Evolutionary conservation across 2,113 vertebrate species (phyloP).

Genomic region (Rallus limicola): DNA sequence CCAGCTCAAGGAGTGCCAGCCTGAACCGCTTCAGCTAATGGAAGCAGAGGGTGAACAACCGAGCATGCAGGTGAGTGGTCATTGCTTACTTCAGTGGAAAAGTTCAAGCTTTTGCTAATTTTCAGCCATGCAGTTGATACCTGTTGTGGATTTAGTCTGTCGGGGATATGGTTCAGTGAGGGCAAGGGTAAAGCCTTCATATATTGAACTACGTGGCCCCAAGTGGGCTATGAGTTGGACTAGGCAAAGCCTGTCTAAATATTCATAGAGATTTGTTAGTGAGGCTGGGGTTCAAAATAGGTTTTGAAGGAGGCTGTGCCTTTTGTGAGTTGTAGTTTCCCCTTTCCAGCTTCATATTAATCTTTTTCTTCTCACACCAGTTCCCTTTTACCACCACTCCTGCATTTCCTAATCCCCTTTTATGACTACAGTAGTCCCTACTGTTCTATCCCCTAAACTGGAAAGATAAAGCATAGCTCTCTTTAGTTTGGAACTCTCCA

Average conservation of each 20-base stretch:
- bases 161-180: background rate
- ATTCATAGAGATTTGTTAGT: background rate
- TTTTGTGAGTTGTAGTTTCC: background rate
- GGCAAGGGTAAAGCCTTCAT: background rate
- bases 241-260: background rate
- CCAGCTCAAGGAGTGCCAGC: background rate
- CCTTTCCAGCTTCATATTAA: background rate
- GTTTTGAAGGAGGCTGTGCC: background rate
- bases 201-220: rapidly evolving
- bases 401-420: rapidly evolving
- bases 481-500: background rate
- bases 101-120: background rate
- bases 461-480: background rate
- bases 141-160: background rate
- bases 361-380: background rate
- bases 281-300: background rate
- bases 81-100: background rate
- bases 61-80: background rate
- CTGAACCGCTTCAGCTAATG: background rate
- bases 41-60: background rate
- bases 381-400: background rate
- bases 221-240: background rate
- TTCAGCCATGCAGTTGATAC: background rate
- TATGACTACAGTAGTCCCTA: background rate
- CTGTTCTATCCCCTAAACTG: background rate